Conservation (phyloP, 2,113 vertebrate genomes). For the Psettodes erumei region DNA sequence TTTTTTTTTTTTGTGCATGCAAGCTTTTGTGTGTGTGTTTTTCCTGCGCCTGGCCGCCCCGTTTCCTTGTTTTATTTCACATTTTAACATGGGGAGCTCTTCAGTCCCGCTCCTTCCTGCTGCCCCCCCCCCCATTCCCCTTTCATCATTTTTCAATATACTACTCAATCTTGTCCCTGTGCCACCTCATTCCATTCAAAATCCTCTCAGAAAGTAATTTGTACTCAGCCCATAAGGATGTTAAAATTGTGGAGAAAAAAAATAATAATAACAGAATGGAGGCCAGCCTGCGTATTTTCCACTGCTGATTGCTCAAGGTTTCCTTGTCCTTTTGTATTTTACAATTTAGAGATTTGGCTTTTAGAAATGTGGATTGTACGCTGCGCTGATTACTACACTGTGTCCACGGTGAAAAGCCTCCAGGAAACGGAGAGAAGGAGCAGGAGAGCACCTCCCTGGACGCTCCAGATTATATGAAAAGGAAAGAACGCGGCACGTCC, state of each 20-base stretch:
- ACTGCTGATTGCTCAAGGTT: slow-evolving; percentile 19
- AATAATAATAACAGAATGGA: slow-evolving; percentile 50
- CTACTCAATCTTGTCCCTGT: slow-evolving; percentile 27
- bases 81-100: background rate
- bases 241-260: slow-evolving; percentile 39
- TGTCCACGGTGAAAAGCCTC: slow-evolving; percentile 30
- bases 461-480: slow-evolving; percentile 48
- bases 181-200: slow-evolving; percentile 52
- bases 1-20: background rate
- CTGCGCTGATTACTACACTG: slow-evolving; percentile 23
- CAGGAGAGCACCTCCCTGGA: slow-evolving; percentile 32
- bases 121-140: slow-evolving; percentile 4
- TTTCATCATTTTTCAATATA: slow-evolving; percentile 46
- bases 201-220: slow-evolving; percentile 61
- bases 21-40: background rate
- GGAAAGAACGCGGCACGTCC: slow-evolving; percentile 29
- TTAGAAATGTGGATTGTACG: slow-evolving; percentile 19
- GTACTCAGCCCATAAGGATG: slow-evolving; percentile 31
- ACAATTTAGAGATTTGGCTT: slow-evolving; percentile 31
- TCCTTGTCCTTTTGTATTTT: slow-evolving; percentile 40
- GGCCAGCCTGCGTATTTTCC: slow-evolving; percentile 13
- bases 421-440: slow-evolving; percentile 48
- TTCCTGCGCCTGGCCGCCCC: background rate
- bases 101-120: background rate
- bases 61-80: slow-evolving; percentile 11